Evolutionary conservation across 2,888 invertebrate genomes (phyloP).

Genomic region (Arge pagana): DNA sequence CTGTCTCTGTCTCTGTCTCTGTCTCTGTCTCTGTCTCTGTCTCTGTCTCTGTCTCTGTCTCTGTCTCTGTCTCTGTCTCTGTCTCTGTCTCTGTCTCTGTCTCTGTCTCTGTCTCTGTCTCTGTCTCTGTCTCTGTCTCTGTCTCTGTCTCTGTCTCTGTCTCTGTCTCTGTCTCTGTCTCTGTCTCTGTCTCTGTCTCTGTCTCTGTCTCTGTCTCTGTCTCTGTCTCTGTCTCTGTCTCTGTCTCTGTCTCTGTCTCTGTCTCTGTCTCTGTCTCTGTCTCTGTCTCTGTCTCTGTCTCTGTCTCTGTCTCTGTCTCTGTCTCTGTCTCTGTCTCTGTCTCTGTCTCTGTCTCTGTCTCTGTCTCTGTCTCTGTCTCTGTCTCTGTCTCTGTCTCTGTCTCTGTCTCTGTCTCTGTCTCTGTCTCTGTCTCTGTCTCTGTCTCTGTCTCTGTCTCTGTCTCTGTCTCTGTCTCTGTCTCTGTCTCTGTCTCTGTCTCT

Average conservation of each 20-base stretch:
- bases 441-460: not conserved
- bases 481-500: not conserved
- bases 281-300: not conserved
- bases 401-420: not conserved
- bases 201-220: too few relatives aligned
- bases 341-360: not conserved
- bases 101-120: not conserved
- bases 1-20: not conserved
- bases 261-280: not conserved
- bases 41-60: not conserved
- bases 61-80: not conserved
- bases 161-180: not conserved
- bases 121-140: not conserved
- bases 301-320: not conserved
- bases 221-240: not conserved
- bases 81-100: not conserved
- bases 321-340: not conserved
- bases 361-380: not conserved
- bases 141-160: not conserved
- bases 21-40: not conserved
- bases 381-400: not conserved
- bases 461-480: not conserved
- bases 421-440: not conserved
- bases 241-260: not conserved
- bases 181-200: not conserved